Evolutionary conservation across 2,797 vertebrate genomes (phyloP).

Genomic region (Hippocampus kuda): DNA sequence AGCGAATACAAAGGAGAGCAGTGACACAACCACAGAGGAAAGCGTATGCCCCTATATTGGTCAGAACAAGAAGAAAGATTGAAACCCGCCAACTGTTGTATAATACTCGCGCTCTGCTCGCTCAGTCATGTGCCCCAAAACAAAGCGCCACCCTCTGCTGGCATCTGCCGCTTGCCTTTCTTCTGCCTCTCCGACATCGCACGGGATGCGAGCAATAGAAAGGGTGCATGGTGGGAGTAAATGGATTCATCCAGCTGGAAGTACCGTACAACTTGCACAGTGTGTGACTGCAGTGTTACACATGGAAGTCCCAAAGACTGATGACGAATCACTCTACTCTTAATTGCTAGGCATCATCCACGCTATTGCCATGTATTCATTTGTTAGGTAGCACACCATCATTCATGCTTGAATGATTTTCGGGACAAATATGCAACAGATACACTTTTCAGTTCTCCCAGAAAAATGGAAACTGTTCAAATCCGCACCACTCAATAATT

Average conservation of each 20-base stretch:
- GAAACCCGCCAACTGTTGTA: slow-evolving; percentile 28
- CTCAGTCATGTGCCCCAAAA: slow-evolving; percentile 52
- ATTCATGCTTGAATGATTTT: no score
- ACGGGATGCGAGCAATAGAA: slow-evolving; percentile 20
- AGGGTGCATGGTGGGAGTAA: slow-evolving; percentile 23
- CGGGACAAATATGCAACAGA: background rate
- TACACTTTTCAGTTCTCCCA: no score
- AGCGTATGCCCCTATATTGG: slow-evolving; percentile 12
- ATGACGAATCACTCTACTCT: slow-evolving; percentile 7
- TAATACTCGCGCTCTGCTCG: slow-evolving; percentile 50
- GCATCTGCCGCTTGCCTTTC: slow-evolving; percentile 26
- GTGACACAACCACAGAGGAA: slow-evolving; percentile 15
- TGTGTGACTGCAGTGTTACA: slow-evolving; percentile 45
- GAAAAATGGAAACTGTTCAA: background rate
- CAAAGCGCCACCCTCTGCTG: slow-evolving; percentile 54
- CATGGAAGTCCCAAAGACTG: slow-evolving; percentile 38
- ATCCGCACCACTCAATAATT: background rate
- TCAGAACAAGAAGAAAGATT: slow-evolving; percentile 30
- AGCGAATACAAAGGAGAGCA: background rate
- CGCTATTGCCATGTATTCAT: background rate
- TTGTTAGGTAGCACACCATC: background rate
- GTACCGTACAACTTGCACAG: slow-evolving; percentile 34
- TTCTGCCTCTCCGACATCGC: slow-evolving; percentile 46
- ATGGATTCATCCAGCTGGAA: slow-evolving; percentile 37
- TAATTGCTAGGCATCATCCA: background rate